These are phyloP conservation scores for Bettongia penicillata DNA, from an alignment of 2,113 vertebrate species.

Conservation along the genomic window DNA sequence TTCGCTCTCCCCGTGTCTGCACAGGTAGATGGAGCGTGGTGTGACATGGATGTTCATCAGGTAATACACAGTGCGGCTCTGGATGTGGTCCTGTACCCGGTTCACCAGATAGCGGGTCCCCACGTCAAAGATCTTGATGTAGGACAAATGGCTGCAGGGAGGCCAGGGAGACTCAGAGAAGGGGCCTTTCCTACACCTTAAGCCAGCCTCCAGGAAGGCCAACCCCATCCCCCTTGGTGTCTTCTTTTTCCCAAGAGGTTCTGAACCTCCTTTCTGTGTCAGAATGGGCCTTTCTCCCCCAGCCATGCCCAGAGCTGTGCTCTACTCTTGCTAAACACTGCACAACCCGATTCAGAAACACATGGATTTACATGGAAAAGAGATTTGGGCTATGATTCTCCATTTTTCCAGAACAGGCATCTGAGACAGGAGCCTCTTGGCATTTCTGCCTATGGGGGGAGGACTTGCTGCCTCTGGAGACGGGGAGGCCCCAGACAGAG, in stretches of 20 bases:
- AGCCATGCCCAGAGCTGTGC: not conserved
- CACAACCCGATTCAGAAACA: not conserved
- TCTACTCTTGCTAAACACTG: not conserved
- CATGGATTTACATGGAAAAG: not conserved
- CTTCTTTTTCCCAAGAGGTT: not conserved
- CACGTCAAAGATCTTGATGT: conserved; percentile 96
- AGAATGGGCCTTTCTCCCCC: not conserved
- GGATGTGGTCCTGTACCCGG: conserved; percentile 93
- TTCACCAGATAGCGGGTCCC: conserved; percentile 93
- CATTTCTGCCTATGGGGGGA: too few relatives aligned
- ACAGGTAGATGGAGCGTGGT: conserved; percentile 92
- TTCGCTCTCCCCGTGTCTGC: conserved; percentile 93
- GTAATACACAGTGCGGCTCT: conserved; percentile 94
- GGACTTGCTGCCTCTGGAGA: too few relatives aligned
- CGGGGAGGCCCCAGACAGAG: not conserved
- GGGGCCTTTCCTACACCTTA: not conserved
- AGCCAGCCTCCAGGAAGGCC: not conserved
- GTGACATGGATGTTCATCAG: conserved; percentile 97
- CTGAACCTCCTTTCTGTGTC: not conserved
- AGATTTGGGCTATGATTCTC: not conserved
- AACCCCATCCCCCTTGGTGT: not conserved
- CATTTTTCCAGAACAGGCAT: too few relatives aligned
- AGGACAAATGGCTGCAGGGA: conserved; percentile 87
- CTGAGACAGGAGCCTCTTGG: not conserved
- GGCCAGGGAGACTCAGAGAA: conserved; percentile 19